Evolutionary conservation across 1,140 invertebrate species (phyloP), one percentile per base, ranked within the genome.

Genomic region (Thaumatotibia leucotreta): DNA sequence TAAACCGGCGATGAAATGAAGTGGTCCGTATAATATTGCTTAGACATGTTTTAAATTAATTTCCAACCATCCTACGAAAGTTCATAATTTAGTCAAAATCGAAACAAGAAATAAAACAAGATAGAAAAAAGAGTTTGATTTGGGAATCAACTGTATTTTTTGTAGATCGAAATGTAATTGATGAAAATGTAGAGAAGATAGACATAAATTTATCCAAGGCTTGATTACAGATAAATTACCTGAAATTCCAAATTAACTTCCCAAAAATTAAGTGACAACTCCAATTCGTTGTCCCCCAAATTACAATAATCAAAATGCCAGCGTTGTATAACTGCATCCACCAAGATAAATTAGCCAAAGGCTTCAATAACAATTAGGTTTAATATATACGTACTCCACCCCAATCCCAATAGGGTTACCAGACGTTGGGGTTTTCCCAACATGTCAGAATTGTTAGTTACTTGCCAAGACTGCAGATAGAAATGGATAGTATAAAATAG

Each of bases 11-110:
- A 87, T 87, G 86, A 90, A 89, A 88, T 90, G 86, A 90, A 90
- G 86, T 90, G 86, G 85, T 90, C 88, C 82, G 81, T 82, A 84
- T 88, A 85, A 90, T 90, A 90, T 87, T 88, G 84, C 88, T 90
- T 89, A 90, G 85, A 86, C 80, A 89, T 89, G 85, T 88, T 89
- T 88, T 84, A 84, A 88, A 90, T 80, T 86, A 84, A 86, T 86
- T 81, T 80, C 67, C 77, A 76, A 73, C 76, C 77, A 70, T 78
- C 73, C 79, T 81, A 81, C 72, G 66, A 72, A 75, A 74, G 74
- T 45, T 45, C 39, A 45, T 45, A 45, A 45, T 45, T 45, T 45
- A 17, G 39, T 45, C 39, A 8, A n/a, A 45, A 45, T 45, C 17
- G 39, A 45, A 45, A 45, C 39, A 45, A 29, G 2, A 2, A 29